Percentiles rank a stretch among this genome's conserved stretches.
Evolutionary conservation across 2,888 invertebrate species (phyloP).

Genomic region (Acanthosepion esculentum): DNA sequence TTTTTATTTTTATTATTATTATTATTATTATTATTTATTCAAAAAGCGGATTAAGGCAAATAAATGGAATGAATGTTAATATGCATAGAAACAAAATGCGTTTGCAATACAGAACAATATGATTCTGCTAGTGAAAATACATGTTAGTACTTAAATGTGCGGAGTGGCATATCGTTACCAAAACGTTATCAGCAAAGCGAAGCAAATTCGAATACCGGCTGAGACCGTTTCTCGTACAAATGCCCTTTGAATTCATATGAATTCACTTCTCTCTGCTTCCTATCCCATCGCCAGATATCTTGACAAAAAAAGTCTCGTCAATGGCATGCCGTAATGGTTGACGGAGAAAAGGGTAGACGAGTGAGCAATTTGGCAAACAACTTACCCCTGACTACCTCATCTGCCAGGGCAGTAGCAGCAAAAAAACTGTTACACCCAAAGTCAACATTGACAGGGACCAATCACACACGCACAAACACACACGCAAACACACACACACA

Average conservation of each 20-base stretch:
- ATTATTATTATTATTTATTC: background rate
- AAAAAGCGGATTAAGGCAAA: background rate
- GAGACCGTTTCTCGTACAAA: background rate
- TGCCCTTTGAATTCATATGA: background rate
- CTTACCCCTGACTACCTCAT: no score
- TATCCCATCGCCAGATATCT: background rate
- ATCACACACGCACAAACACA: background rate
- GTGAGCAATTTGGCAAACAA: background rate
- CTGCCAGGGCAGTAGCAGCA: background rate
- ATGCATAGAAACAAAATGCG: background rate
- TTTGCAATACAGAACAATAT: background rate
- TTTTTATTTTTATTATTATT: background rate
- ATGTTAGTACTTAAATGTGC: background rate
- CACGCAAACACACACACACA: background rate
- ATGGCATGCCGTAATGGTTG: background rate
- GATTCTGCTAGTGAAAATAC: background rate
- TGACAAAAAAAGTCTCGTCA: background rate
- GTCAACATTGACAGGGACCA: background rate
- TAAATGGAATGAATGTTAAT: background rate
- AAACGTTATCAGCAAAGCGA: background rate
- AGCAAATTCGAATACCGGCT: background rate
- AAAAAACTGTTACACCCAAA: background rate
- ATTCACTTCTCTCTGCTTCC: background rate
- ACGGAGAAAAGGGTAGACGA: background rate
- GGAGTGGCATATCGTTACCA: background rate